Evolutionary conservation across 37 sponge, comb jelly and placozoan species (phyloP).

Genomic region (Haliclona indistincta): DNA sequence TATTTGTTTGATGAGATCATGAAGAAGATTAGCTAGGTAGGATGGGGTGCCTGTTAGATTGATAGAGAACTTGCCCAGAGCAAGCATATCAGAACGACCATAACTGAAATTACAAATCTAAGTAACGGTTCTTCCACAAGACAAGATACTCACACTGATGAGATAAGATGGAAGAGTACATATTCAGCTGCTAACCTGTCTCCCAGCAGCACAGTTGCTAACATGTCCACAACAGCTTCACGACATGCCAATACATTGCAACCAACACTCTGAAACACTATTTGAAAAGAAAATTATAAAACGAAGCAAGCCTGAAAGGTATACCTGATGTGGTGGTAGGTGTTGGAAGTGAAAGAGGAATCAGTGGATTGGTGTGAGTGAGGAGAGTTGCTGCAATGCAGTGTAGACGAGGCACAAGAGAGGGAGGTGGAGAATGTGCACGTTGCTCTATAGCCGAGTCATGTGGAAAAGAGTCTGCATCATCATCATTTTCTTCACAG

Average conservation of each 20-base stretch:
- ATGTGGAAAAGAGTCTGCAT: not conserved
- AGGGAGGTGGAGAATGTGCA: conserved; percentile 86
- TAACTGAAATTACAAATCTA: conserved; percentile 13
- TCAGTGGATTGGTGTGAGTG: conserved; percentile 77
- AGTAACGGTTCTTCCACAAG: not conserved
- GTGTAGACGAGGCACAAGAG: conserved; percentile 92
- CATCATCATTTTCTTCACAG: conserved; percentile 5
- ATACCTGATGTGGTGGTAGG: conserved; percentile 12
- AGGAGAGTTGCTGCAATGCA: conserved; percentile 60
- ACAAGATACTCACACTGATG: conserved; percentile 73
- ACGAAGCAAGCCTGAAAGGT: not conserved
- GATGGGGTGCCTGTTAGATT: conserved; percentile 58
- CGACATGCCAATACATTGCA: conserved; percentile 14
- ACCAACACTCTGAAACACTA: not conserved
- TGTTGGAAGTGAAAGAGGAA: conserved; percentile 18
- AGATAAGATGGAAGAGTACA: conserved; percentile 80
- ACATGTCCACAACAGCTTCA: conserved; percentile 27
- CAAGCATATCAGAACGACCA: conserved; percentile 35
- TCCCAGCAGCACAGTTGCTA: conserved; percentile 62
- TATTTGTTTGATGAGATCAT: not conserved
- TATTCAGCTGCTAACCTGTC: conserved; percentile 93
- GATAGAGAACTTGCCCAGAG: conserved; percentile 70
- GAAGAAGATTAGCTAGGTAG: not conserved
- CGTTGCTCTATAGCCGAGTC: conserved; percentile 69
- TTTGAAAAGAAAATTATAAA: not conserved